These are phyloP conservation scores for Scarus forsteni DNA, from an alignment of 2,797 vertebrate species.

Conservation along the genomic window DNA sequence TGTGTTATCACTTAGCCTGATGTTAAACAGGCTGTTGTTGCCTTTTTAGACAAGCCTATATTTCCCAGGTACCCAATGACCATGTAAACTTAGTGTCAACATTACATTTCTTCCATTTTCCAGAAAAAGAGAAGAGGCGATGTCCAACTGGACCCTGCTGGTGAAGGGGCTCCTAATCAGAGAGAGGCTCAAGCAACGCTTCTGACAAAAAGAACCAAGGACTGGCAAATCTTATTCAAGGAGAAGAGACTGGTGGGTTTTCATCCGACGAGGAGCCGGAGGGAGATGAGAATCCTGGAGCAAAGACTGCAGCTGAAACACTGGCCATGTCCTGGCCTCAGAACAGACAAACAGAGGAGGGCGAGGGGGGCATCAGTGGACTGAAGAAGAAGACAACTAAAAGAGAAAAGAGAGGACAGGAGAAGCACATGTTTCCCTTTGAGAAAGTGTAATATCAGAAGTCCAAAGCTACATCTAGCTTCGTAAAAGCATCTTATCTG, in stretches of 20 bases:
- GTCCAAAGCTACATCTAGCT: neutral
- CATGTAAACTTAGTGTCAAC: neutral
- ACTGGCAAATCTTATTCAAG: constrained; percentile 27
- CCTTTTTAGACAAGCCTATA: no score
- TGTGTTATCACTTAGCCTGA: no score
- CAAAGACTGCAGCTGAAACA: constrained; percentile 75
- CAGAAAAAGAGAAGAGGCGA: constrained; percentile 93
- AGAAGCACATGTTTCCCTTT: constrained; percentile 94
- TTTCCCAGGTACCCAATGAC: no score
- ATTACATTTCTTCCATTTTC: constrained; percentile 6
- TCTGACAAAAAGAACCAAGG: constrained; percentile 83
- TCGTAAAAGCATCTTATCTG: neutral
- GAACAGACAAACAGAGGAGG: constrained; percentile 86
- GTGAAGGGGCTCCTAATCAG: constrained; percentile 93
- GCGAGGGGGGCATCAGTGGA: constrained; percentile 61
- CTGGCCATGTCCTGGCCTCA: constrained; percentile 91
- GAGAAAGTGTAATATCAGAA: constrained; percentile 87
- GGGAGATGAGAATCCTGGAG: constrained; percentile 51
- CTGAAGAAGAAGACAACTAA: constrained; percentile 73
- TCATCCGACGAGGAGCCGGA: constrained; percentile 87
- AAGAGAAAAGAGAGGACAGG: constrained; percentile 84
- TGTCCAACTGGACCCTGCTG: constrained; percentile 93
- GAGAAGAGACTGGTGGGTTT: constrained; percentile 70
- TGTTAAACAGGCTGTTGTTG: no score
- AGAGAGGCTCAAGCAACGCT: constrained; percentile 90